Percentiles rank a stretch among this genome's conserved stretches.
Evolutionary conservation across 2,113 vertebrate genomes (phyloP).

Genomic region (Isichthys henryi): DNA sequence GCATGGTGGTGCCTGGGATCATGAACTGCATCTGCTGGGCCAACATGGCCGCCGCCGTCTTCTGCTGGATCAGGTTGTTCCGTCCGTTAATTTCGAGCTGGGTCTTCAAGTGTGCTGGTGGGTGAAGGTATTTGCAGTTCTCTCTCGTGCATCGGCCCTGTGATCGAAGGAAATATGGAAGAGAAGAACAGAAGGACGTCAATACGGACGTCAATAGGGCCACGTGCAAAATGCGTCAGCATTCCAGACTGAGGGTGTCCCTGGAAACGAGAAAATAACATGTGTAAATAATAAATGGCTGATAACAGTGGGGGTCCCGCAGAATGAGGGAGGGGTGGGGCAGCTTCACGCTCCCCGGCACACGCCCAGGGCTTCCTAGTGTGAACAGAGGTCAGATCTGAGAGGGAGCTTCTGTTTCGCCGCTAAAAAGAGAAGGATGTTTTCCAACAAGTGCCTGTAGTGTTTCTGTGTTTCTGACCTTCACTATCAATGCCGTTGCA

Average conservation of each 20-base stretch:
- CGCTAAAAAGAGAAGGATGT: constrained; percentile 17
- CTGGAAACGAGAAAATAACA: constrained; percentile 23
- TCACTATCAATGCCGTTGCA: neutral
- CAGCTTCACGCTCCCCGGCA: neutral
- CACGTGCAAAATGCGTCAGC: neutral
- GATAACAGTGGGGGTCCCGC: neutral
- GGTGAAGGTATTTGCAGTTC: constrained; percentile 99
- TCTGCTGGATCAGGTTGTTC: constrained; percentile 98
- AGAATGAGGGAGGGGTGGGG: neutral
- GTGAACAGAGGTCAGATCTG: constrained; percentile 42
- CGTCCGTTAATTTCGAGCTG: constrained; percentile 98
- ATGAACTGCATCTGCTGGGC: constrained; percentile 99
- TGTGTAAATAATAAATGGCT: neutral
- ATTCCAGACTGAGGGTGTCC: neutral
- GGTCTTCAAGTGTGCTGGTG: constrained; percentile 96
- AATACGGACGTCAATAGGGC: neutral
- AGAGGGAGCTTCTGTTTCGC: constrained; percentile 33
- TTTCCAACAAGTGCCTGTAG: neutral
- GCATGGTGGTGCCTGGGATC: constrained; percentile 91
- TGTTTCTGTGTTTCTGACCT: neutral
- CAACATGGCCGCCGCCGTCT: constrained; percentile 96
- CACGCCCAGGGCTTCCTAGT: constrained; percentile 36
- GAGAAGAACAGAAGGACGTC: neutral
- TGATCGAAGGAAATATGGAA: constrained; percentile 27
- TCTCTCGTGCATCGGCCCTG: constrained; percentile 96